Evolutionary conservation across 1,140 invertebrate species (phyloP).

Genomic region (Phortica variegata): DNA sequence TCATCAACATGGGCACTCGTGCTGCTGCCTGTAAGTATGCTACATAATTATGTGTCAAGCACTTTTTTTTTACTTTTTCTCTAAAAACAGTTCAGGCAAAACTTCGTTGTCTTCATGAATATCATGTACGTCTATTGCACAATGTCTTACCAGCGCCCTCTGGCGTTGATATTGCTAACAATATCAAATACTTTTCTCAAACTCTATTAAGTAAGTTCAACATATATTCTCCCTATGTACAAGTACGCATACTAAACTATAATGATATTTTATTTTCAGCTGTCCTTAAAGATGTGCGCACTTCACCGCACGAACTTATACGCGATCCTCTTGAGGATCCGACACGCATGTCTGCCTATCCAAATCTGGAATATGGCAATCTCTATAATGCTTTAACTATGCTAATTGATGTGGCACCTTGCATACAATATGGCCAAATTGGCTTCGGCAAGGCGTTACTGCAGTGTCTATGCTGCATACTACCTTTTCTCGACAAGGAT

Average conservation of each 20-base stretch:
- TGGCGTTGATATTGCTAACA: slow-evolving; percentile 94
- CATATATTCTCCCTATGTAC: no score
- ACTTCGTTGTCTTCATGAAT: slow-evolving; percentile 94
- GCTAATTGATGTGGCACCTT: slow-evolving; percentile 76
- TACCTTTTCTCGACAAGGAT: slow-evolving; percentile 96
- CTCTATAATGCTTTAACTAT: slow-evolving; percentile 85
- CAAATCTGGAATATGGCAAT: slow-evolving; percentile 92
- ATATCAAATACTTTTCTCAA: slow-evolving; percentile 97
- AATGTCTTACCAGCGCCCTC: slow-evolving; percentile 88
- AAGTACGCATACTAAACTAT: slow-evolving; percentile 12
- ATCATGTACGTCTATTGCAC: slow-evolving; percentile 88
- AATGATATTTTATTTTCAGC: slow-evolving; percentile 61
- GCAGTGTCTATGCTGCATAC: slow-evolving; percentile 85
- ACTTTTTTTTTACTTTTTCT: background rate
- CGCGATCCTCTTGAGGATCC: slow-evolving; percentile 81
- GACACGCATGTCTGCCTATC: slow-evolving; percentile 84
- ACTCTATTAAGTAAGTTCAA: slow-evolving; percentile 84
- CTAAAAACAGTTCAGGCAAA: slow-evolving; percentile 88
- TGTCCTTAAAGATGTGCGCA: slow-evolving; percentile 92
- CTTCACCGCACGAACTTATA: slow-evolving; percentile 86
- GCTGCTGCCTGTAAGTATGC: slow-evolving; percentile 70
- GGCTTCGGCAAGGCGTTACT: slow-evolving; percentile 91
- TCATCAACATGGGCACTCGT: slow-evolving; percentile 73
- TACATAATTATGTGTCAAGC: slow-evolving; percentile 28
- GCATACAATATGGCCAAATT: slow-evolving; percentile 80